Evolutionary conservation across 2,113 vertebrate genomes (phyloP).

Genomic region (Baryphthengus martii): DNA sequence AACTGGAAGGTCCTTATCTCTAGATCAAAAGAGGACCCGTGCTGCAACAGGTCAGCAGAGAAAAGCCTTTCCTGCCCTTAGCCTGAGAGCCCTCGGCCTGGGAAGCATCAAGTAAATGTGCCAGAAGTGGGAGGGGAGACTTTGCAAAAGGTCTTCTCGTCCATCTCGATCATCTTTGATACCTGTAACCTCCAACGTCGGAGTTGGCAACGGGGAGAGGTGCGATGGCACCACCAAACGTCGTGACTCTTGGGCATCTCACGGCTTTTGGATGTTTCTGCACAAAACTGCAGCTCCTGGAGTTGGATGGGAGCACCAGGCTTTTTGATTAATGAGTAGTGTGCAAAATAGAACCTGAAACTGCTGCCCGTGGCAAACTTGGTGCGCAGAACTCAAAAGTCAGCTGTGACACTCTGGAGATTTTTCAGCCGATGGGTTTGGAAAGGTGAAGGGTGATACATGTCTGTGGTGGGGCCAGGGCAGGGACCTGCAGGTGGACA

Average conservation of each 20-base stretch:
- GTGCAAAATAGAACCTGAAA: neutral
- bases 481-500: neutral
- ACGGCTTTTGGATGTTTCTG: neutral
- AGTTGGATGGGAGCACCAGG: fast-evolving
- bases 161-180: fast-evolving
- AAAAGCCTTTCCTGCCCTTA: neutral
- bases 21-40: neutral
- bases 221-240: neutral
- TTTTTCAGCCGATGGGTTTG: neutral
- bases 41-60: neutral
- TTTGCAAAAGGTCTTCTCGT: neutral
- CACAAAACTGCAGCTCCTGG: neutral
- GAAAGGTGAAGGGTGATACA: neutral
- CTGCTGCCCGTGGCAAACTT: neutral
- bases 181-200: fast-evolving
- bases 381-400: neutral
- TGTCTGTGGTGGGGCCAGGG: neutral
- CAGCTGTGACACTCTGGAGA: neutral
- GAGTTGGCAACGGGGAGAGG: neutral
- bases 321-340: neutral
- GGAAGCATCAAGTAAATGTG: neutral
- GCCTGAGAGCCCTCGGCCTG: fast-evolving
- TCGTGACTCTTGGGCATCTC: neutral
- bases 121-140: neutral
- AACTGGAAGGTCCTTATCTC: neutral